Evolutionary conservation across 30 jellyfish, hydroid and myxozoan species (phyloP).

Genomic region (Haliclystus octoradiatus): DNA sequence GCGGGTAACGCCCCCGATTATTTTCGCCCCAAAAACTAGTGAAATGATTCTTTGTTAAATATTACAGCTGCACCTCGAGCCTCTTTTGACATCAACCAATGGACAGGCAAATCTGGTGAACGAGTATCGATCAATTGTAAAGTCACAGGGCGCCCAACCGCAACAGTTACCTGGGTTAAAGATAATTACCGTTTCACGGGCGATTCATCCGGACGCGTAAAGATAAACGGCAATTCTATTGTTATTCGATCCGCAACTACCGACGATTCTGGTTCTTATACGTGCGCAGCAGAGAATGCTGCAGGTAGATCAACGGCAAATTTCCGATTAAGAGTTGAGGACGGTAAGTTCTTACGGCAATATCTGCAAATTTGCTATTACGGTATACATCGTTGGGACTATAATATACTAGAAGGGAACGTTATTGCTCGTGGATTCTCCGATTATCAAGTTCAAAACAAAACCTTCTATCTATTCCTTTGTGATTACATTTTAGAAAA

Average conservation of each 20-base stretch:
- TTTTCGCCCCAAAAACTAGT: no score
- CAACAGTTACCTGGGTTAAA: constrained; percentile 33
- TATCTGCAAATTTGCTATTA: background rate
- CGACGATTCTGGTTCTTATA: constrained; percentile 48
- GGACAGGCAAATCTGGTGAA: constrained; percentile 30
- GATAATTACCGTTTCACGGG: constrained; percentile 23
- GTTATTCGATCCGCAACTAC: constrained; percentile 13
- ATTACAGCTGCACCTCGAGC: constrained; percentile 41
- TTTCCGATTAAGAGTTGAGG: constrained; percentile 22
- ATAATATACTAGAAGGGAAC: no score
- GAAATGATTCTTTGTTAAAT: no score
- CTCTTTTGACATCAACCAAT: constrained; percentile 13
- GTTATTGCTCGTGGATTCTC: no score
- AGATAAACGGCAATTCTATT: constrained; percentile 16
- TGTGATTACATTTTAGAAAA: no score
- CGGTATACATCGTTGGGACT: background rate
- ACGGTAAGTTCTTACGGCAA: constrained; percentile 16
- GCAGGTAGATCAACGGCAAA: constrained; percentile 13
- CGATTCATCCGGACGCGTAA: constrained; percentile 31
- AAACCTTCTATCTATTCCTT: no score
- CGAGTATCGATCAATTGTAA: constrained; percentile 48
- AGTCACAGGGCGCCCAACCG: constrained; percentile 27
- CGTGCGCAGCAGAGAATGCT: constrained; percentile 39
- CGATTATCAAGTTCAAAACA: no score
- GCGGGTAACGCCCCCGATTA: no score